Percentiles rank a stretch among this genome's conserved stretches.
These are phyloP conservation scores for Stratiolaelaps scimitus DNA, from an alignment of 1,140 invertebrate genomes.

Conservation along the genomic window DNA sequence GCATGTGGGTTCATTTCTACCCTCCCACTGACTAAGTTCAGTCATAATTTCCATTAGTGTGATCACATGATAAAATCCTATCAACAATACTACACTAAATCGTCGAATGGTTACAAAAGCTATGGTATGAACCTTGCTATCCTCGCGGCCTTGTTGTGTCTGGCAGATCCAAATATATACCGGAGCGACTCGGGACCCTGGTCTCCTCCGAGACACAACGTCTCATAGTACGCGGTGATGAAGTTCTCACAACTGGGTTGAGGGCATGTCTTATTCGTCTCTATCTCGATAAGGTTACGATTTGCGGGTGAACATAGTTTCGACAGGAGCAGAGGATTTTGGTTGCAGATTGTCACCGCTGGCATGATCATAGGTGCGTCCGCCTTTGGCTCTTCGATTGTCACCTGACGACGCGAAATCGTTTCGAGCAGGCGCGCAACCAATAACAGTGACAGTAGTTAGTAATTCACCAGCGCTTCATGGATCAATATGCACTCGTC, in stretches of 20 bases:
- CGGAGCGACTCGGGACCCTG: background rate
- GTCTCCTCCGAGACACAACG: background rate
- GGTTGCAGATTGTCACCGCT: conserved; percentile 8
- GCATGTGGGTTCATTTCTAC: too few relatives aligned
- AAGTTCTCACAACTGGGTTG: conserved; percentile 3
- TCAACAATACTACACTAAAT: too few relatives aligned
- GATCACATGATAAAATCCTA: too few relatives aligned
- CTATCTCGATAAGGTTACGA: background rate
- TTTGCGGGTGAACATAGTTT: background rate
- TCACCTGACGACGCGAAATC: background rate
- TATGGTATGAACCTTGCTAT: background rate
- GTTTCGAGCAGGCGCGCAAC: too few relatives aligned
- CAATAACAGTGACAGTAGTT: too few relatives aligned
- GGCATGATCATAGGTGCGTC: background rate
- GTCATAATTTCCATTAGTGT: too few relatives aligned
- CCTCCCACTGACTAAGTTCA: too few relatives aligned
- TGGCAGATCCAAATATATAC: background rate
- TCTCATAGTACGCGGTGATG: background rate
- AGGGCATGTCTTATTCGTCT: conserved; percentile 16
- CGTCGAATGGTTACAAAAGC: too few relatives aligned
- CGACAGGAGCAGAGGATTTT: background rate
- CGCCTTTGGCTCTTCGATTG: background rate
- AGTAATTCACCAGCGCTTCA: too few relatives aligned
- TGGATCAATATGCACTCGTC: too few relatives aligned
- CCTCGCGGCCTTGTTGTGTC: background rate